Base-by-base conservation (phyloP, 1,140 invertebrate genomes). In the Rhyzopertha dominica region DNA sequence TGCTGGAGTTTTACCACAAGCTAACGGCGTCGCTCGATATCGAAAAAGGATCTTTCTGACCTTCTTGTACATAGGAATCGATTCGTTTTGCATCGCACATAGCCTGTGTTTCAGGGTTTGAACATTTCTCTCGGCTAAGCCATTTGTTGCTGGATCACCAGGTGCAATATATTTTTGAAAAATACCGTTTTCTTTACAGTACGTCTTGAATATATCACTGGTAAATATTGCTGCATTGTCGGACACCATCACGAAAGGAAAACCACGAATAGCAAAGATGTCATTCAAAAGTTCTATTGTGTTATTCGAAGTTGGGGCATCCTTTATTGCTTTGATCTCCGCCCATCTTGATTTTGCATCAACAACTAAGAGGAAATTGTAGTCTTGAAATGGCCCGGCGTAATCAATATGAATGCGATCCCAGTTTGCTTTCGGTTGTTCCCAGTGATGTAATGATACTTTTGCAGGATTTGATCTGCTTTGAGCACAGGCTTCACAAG, bases 281-380 rank as follows among this genome's bases (percentile, higher is more conserved):
- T 49, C 18, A 25, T 41, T 17, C 18, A 52, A 19, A 18, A 35
- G 13, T 31, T 42, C 10, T 14, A 55, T 49, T 17, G 45, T 49
- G 14, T 28, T 37, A 18, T 23, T 10, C 13, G 49, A 16, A 35
- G 38, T 30, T 32, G 51, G 51, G 5, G 41, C 36, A 19, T 29
- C 17, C 8, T 25, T 43, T 10, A 10, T 16, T 18, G 19, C 18
- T 19, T n/a, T 35, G 61, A 44, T 63, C 58, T 52, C 58, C 67
- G 18, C 55, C 63, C 18, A 63, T 51, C 61, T 63, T 24, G 51
- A 57, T 25, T 58, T 57, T 19, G 56, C 61, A 45, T 62, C 58
- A 3, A 62, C 41, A 1, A 59, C 12, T 5, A 58, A 29, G 14
- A 61, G 36, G 25, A 50, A 59, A 25, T 53, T 36, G 23, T 58